Evolutionary conservation across 2,797 vertebrate genomes (phyloP), one percentile per base, ranked within the genome.

Genomic region (Heteromormyrus szaboi): DNA sequence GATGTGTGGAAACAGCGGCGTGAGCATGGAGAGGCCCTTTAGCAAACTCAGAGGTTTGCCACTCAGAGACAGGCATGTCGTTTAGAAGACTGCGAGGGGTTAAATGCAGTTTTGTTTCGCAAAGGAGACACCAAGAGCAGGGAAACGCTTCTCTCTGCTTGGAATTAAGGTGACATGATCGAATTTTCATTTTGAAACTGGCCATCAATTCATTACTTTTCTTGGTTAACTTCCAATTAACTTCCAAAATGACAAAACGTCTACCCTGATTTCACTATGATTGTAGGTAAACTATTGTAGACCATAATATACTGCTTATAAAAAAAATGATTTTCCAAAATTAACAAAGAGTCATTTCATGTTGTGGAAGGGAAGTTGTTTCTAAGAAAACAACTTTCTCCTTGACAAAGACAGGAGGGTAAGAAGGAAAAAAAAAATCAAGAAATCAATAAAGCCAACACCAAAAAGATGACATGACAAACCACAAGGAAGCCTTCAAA

Each of bases 1-100:
- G 88, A 92, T n/a, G 88, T 88, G 90, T 89, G 89, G 65, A 92
- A 91, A 93, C 87, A 91, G 86, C 90, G 59, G 56, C 25, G 46
- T 89, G 88, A 90, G 88, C 51, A 88, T 59, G 86, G 79, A 19
- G 87, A 79, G 41, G 76, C 37, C 8, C 50, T 81, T 86, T 14
- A 8, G 86, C 11, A 65, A 54, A 85, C 51, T 44, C 56, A 84
- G 25, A 87, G 54, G 41, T 12, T n/a, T 83, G 86, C 56, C 59
- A 62, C 59, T 59, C 79, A 62, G 88, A 87, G 76, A 85, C 83
- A n/a, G 56, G 7, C 12, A 12, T 29, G 50, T 48, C 11, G 14
- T 72, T 85, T 9, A 46, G 46, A 85, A 51, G 88, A 59, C 33
- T 85, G 83, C 25, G 44, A 33, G 56, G 59, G 44, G 48, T 85